Conservation (phyloP, 2,797 vertebrate genomes). For the Danio jaintianensis region DNA sequence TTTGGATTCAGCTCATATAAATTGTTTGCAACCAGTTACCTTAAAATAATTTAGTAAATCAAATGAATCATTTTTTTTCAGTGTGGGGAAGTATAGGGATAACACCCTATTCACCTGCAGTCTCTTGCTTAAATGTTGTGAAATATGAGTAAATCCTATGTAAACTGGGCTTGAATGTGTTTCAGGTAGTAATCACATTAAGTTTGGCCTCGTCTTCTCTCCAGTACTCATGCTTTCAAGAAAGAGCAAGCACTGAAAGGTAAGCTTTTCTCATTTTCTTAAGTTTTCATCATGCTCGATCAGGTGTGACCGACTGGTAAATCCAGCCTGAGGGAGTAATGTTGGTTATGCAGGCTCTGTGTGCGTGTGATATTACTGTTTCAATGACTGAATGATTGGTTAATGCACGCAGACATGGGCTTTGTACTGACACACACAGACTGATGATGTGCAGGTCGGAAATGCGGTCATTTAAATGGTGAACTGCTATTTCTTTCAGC, state of each 20-base stretch:
- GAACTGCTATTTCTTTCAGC: slow-evolving; percentile 57
- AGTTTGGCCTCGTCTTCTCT: neutral
- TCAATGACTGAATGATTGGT: slow-evolving; percentile 70
- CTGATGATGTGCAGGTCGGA: slow-evolving; percentile 64
- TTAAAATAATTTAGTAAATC: too few species aligned
- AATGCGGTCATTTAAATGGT: slow-evolving; percentile 56
- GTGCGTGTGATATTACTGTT: slow-evolving; percentile 79
- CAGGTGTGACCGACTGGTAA: slow-evolving; percentile 49
- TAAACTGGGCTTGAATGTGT: neutral
- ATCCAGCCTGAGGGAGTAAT: slow-evolving; percentile 48
- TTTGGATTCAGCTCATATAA: too few species aligned
- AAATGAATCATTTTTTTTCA: too few species aligned
- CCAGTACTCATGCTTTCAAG: neutral
- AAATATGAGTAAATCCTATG: slow-evolving; percentile 2
- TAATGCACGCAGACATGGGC: slow-evolving; percentile 67
- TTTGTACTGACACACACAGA: slow-evolving; percentile 53
- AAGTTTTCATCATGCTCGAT: slow-evolving; percentile 53
- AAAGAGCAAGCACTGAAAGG: slow-evolving; percentile 53
- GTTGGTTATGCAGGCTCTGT: slow-evolving; percentile 70
- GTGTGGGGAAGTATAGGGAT: too few species aligned
- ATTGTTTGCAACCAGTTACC: too few species aligned
- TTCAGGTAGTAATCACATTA: slow-evolving; percentile 3
- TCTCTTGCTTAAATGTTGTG: neutral
- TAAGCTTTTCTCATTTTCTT: slow-evolving; percentile 57
- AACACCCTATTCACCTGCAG: too few species aligned